A percentile compares a stretch with the other conserved stretches of the same genome.
Conservation (phyloP, 2,797 vertebrate genomes). For the Hyperoplus lanceolatus region DNA sequence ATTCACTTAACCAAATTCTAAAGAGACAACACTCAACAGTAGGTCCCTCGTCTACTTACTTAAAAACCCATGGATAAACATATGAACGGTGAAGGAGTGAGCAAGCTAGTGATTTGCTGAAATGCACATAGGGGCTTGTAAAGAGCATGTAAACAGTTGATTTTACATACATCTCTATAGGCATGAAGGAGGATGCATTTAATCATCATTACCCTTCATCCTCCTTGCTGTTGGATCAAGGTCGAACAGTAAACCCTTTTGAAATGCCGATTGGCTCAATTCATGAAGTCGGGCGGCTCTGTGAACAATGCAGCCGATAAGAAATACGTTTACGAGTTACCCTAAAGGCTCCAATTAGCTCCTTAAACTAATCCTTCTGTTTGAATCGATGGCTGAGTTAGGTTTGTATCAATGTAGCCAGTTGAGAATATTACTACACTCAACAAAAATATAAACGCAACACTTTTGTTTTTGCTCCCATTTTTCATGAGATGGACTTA, state of each 20-base stretch:
- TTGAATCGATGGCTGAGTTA: slow-evolving; percentile 38
- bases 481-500: too few species aligned
- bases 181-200: slow-evolving; percentile 46
- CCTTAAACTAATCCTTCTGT: slow-evolving; percentile 51
- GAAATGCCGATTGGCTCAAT: slow-evolving; percentile 65
- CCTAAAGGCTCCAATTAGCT: slow-evolving; percentile 64
- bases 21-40: background rate
- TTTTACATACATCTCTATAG: slow-evolving; percentile 63
- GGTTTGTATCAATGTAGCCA: slow-evolving; percentile 52
- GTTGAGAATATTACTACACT: slow-evolving; percentile 37
- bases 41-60: slow-evolving; percentile 7
- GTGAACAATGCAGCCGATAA: slow-evolving; percentile 56
- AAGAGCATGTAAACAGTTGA: slow-evolving; percentile 36
- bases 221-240: slow-evolving; percentile 54
- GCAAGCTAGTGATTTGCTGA: slow-evolving; percentile 20
- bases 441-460: too few species aligned
- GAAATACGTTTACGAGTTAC: slow-evolving; percentile 40
- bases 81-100: slow-evolving; percentile 23
- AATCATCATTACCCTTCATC: slow-evolving; percentile 58
- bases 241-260: slow-evolving; percentile 49
- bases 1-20: slow-evolving; percentile 44
- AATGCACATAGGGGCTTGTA: slow-evolving; percentile 36
- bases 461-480: too few species aligned
- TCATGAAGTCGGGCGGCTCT: slow-evolving; percentile 19
- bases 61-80: slow-evolving; percentile 26